Base-by-base conservation (phyloP, 2,888 invertebrate genomes). In the Calephelis perditalis region DNA sequence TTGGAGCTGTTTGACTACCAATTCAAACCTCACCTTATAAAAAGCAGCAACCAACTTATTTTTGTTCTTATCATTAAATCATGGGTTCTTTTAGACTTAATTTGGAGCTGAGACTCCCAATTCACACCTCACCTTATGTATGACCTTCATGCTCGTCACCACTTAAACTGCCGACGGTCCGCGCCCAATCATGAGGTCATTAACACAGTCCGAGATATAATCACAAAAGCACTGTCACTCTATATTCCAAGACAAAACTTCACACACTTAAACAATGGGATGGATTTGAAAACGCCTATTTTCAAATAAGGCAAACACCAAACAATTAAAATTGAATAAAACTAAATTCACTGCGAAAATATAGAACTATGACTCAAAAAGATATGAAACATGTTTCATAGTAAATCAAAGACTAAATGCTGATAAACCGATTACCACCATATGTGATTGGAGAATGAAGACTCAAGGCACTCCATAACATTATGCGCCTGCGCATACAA, bases 401-500 rank as follows among this genome's bases (percentile, higher is more conserved):
- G 8, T 3, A 47, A 47, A 47, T 15, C 15, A 47, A 47, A n/a
- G 15, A 49, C 15, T 49, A 49, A 15, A 0, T 26, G 15, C 10
- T 49, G 26, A 49, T 49, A 26, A 49, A 49, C 9, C 10, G 8
- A 49, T 49, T 9, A 49, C 10, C 1, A 49, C 12, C 10, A 26
- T 49, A 49, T 49, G 5, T 26, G 49, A 49, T 3, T 8, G 49
- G 15, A 26, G 49, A 62, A 58, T 36, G 26, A 62, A 60, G 43
- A 62, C 56, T 55, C n/a, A 10, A 37, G 40, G 15, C 57, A 62
- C 49, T 58, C 56, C 60, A 44, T 36, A 56, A 52, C 56, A 52
- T 49, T 15, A 58, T 46, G 52, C 57, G 56, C 61, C 37, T 56
- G 70, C 63, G 63, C 71, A 63, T 71, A 82, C 83, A 81, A 82